Base-by-base conservation (phyloP, 1,140 invertebrate species). In the Eupristina koningsbergeri region DNA sequence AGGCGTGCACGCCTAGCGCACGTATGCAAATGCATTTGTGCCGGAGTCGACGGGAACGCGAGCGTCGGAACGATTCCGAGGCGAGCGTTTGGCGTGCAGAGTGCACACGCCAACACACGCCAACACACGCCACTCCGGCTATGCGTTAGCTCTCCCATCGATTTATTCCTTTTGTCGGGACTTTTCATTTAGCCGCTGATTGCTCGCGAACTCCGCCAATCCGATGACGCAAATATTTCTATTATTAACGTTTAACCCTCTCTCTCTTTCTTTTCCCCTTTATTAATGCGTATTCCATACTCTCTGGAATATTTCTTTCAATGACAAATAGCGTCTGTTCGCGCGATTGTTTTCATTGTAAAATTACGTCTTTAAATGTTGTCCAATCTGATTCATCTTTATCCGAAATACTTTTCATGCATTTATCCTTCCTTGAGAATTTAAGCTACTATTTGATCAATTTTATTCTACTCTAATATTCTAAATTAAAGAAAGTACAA, bases 11-110 rank as follows among this genome's bases (percentile, higher is more conserved):
- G 41, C 36, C 41, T 13, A 41, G 36, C 47, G 71, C 64, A 80
- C 9, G 29, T 78, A 83, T 83, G 81, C 39, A 83, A 78, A 83
- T 83, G 74, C 64, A 53, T 83, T 47, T 74, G 80, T 63, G 75
- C 53, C 45, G 41, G 39, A 31, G 34, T 74, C 19, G 71, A 19
- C 67, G 64, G 36, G 36, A 64, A 45, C 75, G 75, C 50, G 50
- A 39, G 11, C 31, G 47, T 61, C 26, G 75, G 61, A 61, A 61
- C 75, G 22, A 39, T 39, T 77, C 47, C 29, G 3, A 50, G 11
- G 75, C 50, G 53, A 29, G 39, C 31, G 75, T 74, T 47, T n/a
- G 17, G 13, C 34, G 11, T 69, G 34, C 64, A n/a, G n/a, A n/a
- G n/a, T n/a, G n/a, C n/a, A 39, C 64, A 69, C 64, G 34, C 64